Conservation (phyloP, 2,797 vertebrate genomes). For the Dicrostonyx torquatus region DNA sequence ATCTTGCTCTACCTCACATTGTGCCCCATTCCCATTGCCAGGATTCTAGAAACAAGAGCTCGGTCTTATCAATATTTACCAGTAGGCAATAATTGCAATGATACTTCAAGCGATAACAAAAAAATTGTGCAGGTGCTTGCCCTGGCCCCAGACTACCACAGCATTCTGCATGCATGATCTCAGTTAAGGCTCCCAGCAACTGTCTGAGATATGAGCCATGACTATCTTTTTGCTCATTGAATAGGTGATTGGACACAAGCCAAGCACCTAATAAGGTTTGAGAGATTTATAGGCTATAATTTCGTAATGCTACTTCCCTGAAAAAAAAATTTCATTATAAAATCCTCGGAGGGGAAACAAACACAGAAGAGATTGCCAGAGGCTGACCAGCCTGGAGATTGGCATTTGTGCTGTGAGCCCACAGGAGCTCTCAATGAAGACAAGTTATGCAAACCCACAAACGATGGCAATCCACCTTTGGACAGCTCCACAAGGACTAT, state of each 20-base stretch:
- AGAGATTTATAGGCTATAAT: not conserved
- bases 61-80: not conserved
- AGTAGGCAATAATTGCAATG: not conserved
- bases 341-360: not conserved
- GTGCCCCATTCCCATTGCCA: not conserved
- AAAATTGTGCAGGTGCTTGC: not conserved
- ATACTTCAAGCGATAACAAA: not conserved
- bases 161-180: not conserved
- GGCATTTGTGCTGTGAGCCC: not conserved
- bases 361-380: not conserved
- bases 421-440: not conserved
- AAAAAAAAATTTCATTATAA: not conserved
- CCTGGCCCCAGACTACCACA: not conserved
- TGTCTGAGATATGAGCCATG: not conserved
- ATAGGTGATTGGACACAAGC: not conserved
- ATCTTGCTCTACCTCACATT: not conserved
- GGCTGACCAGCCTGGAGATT: not conserved
- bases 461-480: not conserved
- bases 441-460: not conserved
- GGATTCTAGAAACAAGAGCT: constrained; percentile 14
- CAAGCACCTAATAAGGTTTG: not conserved
- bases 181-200: not conserved
- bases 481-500: not conserved
- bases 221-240: not conserved
- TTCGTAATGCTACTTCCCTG: constrained; percentile 1